Base-by-base conservation (phyloP, 2,888 invertebrate genomes). In the Chymomyza caudatula region DNA sequence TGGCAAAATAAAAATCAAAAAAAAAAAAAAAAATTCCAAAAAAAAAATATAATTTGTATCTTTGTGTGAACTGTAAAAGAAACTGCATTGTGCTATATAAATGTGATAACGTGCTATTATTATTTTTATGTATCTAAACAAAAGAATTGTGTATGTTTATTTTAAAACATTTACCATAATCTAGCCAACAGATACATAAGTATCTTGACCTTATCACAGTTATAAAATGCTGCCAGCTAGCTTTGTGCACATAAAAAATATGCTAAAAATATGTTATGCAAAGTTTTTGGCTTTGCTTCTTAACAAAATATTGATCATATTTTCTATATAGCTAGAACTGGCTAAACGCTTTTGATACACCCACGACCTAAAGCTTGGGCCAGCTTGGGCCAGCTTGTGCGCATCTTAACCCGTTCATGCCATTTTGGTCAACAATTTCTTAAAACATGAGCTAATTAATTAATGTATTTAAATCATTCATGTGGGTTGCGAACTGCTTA, bases 401-500 rank as follows among this genome's bases (percentile, higher is more conserved):
- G 29, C 29, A 37, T 52, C 15, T 52, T 17, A n/a, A 25, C 23
- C 13, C 11, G 42, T 15, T 22, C 44, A n/a, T 47, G 11, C n/a
- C 15, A 43, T 13, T 13, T 57, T 22, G 37, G 57, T 44, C 43
- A 22, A 13, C 22, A 43, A 8, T 17, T 43, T 20, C 23, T 8
- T 23, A 25, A 51, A 51, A 63, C 60, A 57, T 68, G 51, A 59
- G 56, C 68, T 65, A 76, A 74, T 76, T 77, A 73, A 77, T 75
- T 77, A 69, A 77, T 69, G 75, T 75, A 73, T 67, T 76, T 57
- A 64, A 65, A 59, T 51, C 13, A 67, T 63, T 61, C 20, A 20
- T 19, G 77, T 77, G 63, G 77, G 77, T 43, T 44, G 69, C 13
- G 67, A 73, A 74, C 67, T 65, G 76, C 72, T 54, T 65, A 80